Percentiles rank a stretch among this genome's conserved stretches.
phyloP scores from a whole-genome alignment of 2,888 invertebrate genomes.

The Tolmerus cingulatus region DNA sequence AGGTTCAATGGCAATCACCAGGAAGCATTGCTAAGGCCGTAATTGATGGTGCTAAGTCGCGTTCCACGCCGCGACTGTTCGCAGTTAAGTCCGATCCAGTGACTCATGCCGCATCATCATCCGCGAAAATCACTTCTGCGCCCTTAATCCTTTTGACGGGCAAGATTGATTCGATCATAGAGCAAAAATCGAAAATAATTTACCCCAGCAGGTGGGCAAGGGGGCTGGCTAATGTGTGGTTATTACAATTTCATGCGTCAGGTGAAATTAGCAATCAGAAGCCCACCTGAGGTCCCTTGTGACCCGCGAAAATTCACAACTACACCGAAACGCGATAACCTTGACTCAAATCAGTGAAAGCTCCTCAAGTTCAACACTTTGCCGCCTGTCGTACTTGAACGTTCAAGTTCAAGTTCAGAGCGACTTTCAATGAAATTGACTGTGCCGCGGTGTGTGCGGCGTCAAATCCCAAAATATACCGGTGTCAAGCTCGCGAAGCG shows the following conservation, averaged over 20 bases:
- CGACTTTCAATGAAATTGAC: constrained; percentile 18
- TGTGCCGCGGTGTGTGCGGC: neutral
- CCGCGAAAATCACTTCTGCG: neutral
- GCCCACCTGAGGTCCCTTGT: neutral
- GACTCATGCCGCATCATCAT: neutral
- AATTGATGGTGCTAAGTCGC: neutral
- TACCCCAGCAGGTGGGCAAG: neutral
- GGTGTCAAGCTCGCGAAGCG: neutral
- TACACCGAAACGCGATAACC: constrained; percentile 5
- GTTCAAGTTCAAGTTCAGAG: constrained; percentile 39
- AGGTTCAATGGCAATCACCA: neutral
- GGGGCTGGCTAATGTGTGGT: neutral
- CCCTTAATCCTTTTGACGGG: neutral
- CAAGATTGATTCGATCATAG: neutral
- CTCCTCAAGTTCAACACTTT: constrained; percentile 20
- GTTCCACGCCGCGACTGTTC: neutral
- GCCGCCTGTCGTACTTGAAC: neutral
- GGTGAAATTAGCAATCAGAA: neutral
- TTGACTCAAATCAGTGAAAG: constrained; percentile 32
- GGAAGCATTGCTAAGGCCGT: neutral
- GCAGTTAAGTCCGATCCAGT: neutral
- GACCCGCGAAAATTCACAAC: neutral
- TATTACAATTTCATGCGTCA: neutral
- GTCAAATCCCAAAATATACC: constrained; percentile 12
- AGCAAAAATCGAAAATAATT: neutral